Evolutionary conservation across 2,113 vertebrate genomes (phyloP).

Genomic region (Cottus gobio): DNA sequence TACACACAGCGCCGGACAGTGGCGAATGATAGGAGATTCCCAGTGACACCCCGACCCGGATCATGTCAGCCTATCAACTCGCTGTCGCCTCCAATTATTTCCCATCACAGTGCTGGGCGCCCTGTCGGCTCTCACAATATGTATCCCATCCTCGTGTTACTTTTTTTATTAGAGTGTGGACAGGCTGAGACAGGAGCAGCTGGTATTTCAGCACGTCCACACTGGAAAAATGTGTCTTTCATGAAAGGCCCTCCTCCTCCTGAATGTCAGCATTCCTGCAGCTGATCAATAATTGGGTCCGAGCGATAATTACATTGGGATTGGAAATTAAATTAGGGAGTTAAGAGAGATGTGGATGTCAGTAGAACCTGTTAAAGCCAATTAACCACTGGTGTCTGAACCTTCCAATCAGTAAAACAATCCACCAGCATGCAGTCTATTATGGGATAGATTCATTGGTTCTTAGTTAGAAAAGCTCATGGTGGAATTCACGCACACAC

Average conservation of each 20-base stretch:
- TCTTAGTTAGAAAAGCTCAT: constrained; percentile 57
- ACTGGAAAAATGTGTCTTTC: constrained; percentile 14
- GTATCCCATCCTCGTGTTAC: constrained; percentile 47
- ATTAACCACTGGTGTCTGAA: constrained; percentile 73
- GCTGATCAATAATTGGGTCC: constrained; percentile 67
- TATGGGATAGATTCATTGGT: constrained; percentile 78
- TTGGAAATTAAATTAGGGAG: constrained; percentile 74
- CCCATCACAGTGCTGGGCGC: constrained; percentile 43
- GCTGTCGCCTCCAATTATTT: constrained; percentile 74
- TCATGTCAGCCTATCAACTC: constrained; percentile 54
- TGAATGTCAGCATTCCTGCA: constrained; percentile 44
- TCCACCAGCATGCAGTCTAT: constrained; percentile 70
- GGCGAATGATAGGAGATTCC: constrained; percentile 36
- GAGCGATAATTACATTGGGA: constrained; percentile 69
- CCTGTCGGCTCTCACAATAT: constrained; percentile 45
- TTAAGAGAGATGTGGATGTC: constrained; percentile 61
- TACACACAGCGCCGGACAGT: not conserved
- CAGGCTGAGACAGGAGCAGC: constrained; percentile 33
- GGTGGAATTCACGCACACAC: constrained; percentile 25
- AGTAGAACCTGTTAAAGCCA: constrained; percentile 68
- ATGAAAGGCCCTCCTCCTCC: not conserved
- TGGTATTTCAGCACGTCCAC: constrained; percentile 14
- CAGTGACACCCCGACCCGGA: constrained; percentile 34
- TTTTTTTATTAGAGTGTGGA: constrained; percentile 31
- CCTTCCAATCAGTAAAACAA: constrained; percentile 76